These are phyloP conservation scores for Protodeltote pygarga DNA, from an alignment of 2,888 invertebrate genomes.

Conservation along the genomic window DNA sequence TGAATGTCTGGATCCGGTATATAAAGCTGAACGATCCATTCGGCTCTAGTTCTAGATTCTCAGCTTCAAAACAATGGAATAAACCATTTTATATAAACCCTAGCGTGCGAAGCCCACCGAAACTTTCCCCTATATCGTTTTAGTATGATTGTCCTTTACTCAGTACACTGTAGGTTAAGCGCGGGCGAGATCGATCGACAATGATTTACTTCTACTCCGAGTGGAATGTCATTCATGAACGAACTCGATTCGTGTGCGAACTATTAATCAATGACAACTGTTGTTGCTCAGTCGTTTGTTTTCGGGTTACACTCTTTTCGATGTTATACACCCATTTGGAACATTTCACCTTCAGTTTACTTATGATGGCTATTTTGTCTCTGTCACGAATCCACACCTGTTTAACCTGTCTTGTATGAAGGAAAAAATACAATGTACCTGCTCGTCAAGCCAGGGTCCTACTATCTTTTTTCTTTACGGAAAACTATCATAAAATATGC, in stretches of 20 bases:
- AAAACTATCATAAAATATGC: too few species aligned
- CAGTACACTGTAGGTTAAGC: conserved; percentile 15
- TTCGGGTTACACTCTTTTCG: conserved; percentile 31
- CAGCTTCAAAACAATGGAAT: neutral
- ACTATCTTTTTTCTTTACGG: too few species aligned
- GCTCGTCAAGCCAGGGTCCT: too few species aligned
- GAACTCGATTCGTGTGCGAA: conserved; percentile 44
- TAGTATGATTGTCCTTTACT: conserved; percentile 21
- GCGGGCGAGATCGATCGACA: conserved; percentile 49
- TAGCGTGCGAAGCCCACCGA: neutral
- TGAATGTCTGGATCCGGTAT: too few species aligned
- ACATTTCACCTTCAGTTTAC: conserved; percentile 26
- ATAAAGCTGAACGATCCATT: too few species aligned
- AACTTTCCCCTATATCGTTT: conserved; percentile 20
- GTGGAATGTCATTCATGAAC: conserved; percentile 68
- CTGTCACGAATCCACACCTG: conserved; percentile 26
- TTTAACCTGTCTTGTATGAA: conserved; percentile 14
- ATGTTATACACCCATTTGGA: conserved; percentile 26
- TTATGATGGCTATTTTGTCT: conserved; percentile 35
- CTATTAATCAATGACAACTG: conserved; percentile 69
- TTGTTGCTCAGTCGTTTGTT: conserved; percentile 58
- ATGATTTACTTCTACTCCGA: conserved; percentile 66
- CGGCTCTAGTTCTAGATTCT: too few species aligned
- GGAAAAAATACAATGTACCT: too few species aligned
- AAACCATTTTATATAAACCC: neutral